Base-by-base conservation (phyloP, 37 sponge, comb jelly and placozoan species). In the Cliona cf. orientalis region DNA sequence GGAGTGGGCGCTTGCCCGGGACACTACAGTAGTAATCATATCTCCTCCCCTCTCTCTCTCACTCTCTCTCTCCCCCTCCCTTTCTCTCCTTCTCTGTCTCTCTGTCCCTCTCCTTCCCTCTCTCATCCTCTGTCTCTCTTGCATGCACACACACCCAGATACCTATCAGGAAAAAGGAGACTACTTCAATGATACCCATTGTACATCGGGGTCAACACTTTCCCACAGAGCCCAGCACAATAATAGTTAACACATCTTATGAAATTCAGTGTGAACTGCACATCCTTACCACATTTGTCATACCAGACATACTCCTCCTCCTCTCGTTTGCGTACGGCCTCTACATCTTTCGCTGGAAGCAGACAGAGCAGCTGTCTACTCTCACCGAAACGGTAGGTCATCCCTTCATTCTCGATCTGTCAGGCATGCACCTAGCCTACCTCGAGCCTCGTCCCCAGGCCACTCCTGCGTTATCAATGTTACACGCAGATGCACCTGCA, bases 281-380 rank as follows among this genome's bases (percentile, higher is more conserved):
- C 69, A 81, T 91, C 38, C 28, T 95, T 73, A 88, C 86, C 0
- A 63, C 82, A 38, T 77, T 77, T 31, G 17, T 91, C n/a, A 38
- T 95, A 33, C 91, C 91, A 1, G 92, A 91, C 74, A 0, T 88
- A 0, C 85, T 95, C 49, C 79, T 91, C 4, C 21, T 91, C 37
- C 58, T 45, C 5, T 66, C 92, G 31, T 95, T 88, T 49, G 23
- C 84, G 35, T 87, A 85, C 59, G 87, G 92, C 22, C 66, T 91
- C 65, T 95, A 88, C 73, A 58, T 95, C 26, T 88, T 95, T 73
- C 79, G 92, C 33, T 78, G 69, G 71, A 81, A 42, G 2, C 64
- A 85, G 65, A 84, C 86, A 25, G 95, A 95, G 76, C 74, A 95
- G 32, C 80, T 95, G 39, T 59, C 89, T 42, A 95, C 80, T n/a